These are phyloP conservation scores for Thelaira solivaga DNA, from an alignment of 2,888 invertebrate species.

Conservation along the genomic window DNA sequence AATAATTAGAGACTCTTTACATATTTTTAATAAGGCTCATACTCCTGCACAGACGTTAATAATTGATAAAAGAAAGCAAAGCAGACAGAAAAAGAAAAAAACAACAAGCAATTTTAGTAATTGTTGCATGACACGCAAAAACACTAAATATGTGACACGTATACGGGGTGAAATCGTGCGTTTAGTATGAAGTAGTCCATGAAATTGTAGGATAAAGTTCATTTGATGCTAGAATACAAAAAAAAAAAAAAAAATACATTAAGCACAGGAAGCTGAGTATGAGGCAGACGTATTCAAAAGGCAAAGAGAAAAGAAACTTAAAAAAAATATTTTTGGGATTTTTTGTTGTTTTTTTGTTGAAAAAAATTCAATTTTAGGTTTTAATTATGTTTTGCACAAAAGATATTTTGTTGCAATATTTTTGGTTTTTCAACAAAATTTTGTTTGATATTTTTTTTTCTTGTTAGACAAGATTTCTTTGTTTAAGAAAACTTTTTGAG, in stretches of 20 bases:
- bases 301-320: conserved; percentile 31
- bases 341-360: conserved; percentile 32
- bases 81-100: neutral
- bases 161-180: conserved; percentile 50
- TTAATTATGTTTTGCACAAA: too few species aligned
- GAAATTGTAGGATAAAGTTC: conserved; percentile 33
- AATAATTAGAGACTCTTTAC: neutral
- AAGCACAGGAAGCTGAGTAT: neutral
- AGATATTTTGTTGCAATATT: neutral
- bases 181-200: conserved; percentile 14
- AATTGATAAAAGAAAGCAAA: neutral
- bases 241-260: neutral
- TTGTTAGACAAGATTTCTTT: neutral
- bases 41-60: too few species aligned
- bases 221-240: neutral
- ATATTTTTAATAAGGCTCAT: neutral
- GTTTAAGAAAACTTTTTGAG: conserved; percentile 10
- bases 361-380: too few species aligned
- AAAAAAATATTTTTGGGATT: too few species aligned
- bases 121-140: conserved; percentile 41
- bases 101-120: conserved; percentile 14
- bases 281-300: conserved; percentile 9
- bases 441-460: neutral
- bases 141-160: conserved; percentile 45
- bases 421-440: neutral